phyloP scores from a whole-genome alignment of 2,797 vertebrate species.

The Sebastes umbrosus region DNA sequence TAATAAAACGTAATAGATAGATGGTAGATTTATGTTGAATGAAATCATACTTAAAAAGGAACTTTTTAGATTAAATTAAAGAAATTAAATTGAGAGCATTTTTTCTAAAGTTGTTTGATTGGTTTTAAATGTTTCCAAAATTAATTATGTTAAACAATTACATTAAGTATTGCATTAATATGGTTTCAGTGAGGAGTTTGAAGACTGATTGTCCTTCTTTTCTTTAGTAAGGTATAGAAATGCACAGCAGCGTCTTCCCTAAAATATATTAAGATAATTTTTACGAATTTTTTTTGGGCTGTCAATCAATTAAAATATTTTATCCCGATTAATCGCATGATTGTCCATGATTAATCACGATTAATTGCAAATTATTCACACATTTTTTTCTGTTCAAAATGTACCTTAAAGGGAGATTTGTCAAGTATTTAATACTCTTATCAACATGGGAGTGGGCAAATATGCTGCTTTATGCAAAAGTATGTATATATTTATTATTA shows the following conservation, averaged over 20 bases:
- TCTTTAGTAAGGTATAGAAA: neutral
- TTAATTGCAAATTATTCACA: too few relatives aligned
- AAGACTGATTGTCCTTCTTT: neutral
- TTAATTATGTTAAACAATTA: neutral
- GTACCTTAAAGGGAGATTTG: too few relatives aligned
- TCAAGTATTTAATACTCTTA: too few relatives aligned
- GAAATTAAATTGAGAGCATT: neutral
- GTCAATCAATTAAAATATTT: too few relatives aligned
- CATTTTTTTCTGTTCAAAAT: too few relatives aligned
- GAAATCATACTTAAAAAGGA: neutral
- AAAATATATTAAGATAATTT: neutral
- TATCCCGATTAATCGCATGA: fast-evolving
- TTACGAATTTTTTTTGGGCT: neutral
- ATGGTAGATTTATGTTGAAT: neutral
- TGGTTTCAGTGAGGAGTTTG: neutral
- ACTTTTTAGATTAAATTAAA: neutral
- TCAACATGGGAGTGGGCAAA: too few relatives aligned
- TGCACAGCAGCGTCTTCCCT: neutral
- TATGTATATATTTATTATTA: too few relatives aligned
- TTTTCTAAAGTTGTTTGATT: neutral
- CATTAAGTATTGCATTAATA: neutral
- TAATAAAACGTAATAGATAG: neutral
- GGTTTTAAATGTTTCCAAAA: neutral
- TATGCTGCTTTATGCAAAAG: too few relatives aligned
- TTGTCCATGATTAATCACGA: too few relatives aligned